These are phyloP conservation scores for Pachyseris speciosa DNA, from an alignment of 64 coral and sea anemone species.

Conservation along the genomic window DNA sequence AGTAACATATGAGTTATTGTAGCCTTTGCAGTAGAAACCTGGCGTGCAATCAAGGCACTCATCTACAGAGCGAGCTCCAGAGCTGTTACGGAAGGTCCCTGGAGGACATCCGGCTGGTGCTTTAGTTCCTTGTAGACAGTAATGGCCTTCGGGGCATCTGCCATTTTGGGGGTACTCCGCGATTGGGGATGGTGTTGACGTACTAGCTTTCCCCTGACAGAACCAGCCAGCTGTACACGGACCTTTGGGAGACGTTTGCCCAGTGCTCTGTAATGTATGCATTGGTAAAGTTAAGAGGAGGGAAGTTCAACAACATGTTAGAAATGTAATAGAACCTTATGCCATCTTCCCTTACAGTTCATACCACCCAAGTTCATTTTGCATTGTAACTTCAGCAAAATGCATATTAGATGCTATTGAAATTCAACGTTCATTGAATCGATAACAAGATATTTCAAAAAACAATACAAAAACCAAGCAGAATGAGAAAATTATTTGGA, in stretches of 20 bases:
- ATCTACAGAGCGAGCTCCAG: slow-evolving; percentile 77
- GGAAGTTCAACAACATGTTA: neutral
- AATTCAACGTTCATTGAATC: too few relatives aligned
- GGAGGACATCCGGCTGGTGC: slow-evolving; percentile 80
- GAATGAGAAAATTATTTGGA: too few relatives aligned
- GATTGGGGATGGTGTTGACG: slow-evolving; percentile 64
- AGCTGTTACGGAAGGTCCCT: slow-evolving; percentile 95
- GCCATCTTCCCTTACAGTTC: too few relatives aligned
- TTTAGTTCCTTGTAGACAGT: slow-evolving; percentile 76
- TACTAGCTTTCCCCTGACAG: slow-evolving; percentile 78
- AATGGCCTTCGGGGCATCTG: slow-evolving; percentile 78
- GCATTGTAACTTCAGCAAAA: too few relatives aligned
- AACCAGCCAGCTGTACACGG: slow-evolving; percentile 82
- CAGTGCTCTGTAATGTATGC: neutral
- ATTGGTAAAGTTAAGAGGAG: neutral
- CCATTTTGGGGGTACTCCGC: slow-evolving; percentile 78
- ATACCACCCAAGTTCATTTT: too few relatives aligned
- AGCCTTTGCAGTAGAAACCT: slow-evolving; percentile 87
- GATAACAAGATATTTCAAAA: too few relatives aligned
- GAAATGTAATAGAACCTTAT: too few relatives aligned
- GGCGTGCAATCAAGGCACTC: slow-evolving; percentile 91
- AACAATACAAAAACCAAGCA: too few relatives aligned
- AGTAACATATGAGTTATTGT: slow-evolving; percentile 78
- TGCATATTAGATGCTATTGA: too few relatives aligned
- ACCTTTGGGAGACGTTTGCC: slow-evolving; percentile 61